Conservation (phyloP, 2,888 invertebrate species). For the Oeneis ivallda region DNA sequence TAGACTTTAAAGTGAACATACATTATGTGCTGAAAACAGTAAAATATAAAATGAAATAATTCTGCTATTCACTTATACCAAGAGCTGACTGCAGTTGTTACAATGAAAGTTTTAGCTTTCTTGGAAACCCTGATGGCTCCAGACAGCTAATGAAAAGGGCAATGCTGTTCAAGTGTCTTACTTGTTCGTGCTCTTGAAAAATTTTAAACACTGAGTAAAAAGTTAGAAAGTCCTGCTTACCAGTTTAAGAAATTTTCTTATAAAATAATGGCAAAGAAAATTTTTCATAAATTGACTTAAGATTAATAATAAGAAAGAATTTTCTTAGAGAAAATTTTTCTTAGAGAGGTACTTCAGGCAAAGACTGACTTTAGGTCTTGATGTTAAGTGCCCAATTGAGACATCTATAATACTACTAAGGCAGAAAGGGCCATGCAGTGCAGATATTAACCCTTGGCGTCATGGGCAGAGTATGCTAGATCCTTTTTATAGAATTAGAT, state of each 20-base stretch:
- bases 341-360: too few relatives aligned
- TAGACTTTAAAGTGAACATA: neutral
- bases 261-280: neutral
- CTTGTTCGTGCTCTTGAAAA: neutral
- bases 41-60: neutral
- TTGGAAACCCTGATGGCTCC: neutral
- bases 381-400: too few relatives aligned
- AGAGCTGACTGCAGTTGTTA: neutral
- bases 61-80: neutral
- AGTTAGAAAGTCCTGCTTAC: neutral
- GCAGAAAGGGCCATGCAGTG: too few relatives aligned
- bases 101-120: neutral
- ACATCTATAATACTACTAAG: too few relatives aligned
- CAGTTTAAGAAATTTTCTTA: neutral
- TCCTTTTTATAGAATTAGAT: too few relatives aligned
- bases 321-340: too few relatives aligned
- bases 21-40: neutral
- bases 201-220: neutral
- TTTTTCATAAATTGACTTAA: neutral
- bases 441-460: too few relatives aligned
- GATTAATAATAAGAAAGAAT: too few relatives aligned
- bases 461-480: too few relatives aligned
- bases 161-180: neutral
- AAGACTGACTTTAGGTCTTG: too few relatives aligned
- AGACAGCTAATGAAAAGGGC: constrained; percentile 7